phyloP scores from a whole-genome alignment of 1,140 invertebrate genomes.

The Meloidogyne floridensis region DNA sequence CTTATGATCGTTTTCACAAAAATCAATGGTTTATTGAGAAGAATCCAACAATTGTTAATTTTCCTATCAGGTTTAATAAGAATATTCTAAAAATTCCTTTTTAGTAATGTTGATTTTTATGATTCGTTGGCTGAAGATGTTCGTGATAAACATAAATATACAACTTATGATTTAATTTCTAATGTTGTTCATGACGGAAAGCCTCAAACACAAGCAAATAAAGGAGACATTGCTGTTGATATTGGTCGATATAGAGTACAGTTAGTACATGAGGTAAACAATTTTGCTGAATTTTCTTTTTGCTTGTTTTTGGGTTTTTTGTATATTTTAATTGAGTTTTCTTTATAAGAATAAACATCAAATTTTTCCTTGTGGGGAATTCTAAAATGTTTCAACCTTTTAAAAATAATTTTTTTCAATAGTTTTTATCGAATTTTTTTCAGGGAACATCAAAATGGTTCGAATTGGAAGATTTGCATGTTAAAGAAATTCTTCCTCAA shows the following conservation, averaged over 20 bases:
- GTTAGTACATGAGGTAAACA: slow-evolving; percentile 86
- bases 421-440: slow-evolving; percentile 1
- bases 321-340: too few species aligned
- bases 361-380: neutral
- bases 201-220: slow-evolving; percentile 68
- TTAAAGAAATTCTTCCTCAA: slow-evolving; percentile 94
- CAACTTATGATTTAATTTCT: slow-evolving; percentile 91
- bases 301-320: too few species aligned
- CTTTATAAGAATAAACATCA: too few species aligned
- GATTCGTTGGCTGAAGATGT: slow-evolving; percentile 77
- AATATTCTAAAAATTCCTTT: slow-evolving; percentile 50
- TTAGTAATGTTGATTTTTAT: slow-evolving; percentile 91
- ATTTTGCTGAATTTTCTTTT: neutral
- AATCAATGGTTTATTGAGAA: slow-evolving; percentile 99
- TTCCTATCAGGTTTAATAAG: slow-evolving; percentile 83
- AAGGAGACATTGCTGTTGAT: slow-evolving; percentile 65
- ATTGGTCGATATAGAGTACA: slow-evolving; percentile 86
- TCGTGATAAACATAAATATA: slow-evolving; percentile 75
- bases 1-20: slow-evolving; percentile 93
- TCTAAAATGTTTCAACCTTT: neutral
- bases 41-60: slow-evolving; percentile 99
- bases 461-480: slow-evolving; percentile 98
- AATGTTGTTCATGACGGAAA: slow-evolving; percentile 98
- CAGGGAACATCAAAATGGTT: slow-evolving; percentile 79
- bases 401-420: neutral